Evolutionary conservation across 1,140 invertebrate genomes (phyloP).

Genomic region (Danaus melanippus): DNA sequence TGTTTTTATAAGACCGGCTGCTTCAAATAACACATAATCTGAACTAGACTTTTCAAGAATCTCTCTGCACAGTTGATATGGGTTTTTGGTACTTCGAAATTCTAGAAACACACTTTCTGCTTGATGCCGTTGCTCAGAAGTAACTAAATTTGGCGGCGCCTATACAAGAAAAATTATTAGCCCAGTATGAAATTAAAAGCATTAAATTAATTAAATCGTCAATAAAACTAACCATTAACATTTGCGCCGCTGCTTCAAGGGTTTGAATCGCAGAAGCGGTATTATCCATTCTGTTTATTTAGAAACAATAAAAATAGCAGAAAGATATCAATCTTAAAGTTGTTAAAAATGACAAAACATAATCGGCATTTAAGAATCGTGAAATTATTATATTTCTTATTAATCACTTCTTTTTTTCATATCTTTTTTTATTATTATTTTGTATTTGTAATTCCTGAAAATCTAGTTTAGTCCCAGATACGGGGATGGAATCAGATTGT

Average conservation of each 20-base stretch:
- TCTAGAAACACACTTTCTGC: slow-evolving; percentile 86
- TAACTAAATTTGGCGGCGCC: slow-evolving; percentile 88
- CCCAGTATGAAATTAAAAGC: slow-evolving; percentile 6
- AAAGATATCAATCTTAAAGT: no score
- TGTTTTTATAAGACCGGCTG: slow-evolving; percentile 86
- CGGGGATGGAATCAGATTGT: no score
- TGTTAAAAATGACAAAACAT: no score
- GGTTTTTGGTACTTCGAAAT: slow-evolving; percentile 86
- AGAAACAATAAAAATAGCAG: background rate
- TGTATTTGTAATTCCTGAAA: no score
- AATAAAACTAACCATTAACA: slow-evolving; percentile 76
- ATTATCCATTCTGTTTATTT: slow-evolving; percentile 53
- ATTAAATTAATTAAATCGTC: slow-evolving; percentile 2
- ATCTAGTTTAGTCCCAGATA: no score
- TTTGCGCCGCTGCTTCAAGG: slow-evolving; percentile 79
- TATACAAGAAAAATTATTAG: slow-evolving; percentile 43
- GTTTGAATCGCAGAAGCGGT: slow-evolving; percentile 68
- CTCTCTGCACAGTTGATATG: slow-evolving; percentile 85
- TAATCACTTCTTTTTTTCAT: no score
- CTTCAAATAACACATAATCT: slow-evolving; percentile 91
- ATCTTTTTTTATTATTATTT: no score
- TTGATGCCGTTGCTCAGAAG: slow-evolving; percentile 81
- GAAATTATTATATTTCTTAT: no score
- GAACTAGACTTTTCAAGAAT: slow-evolving; percentile 85
- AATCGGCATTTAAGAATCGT: no score